A percentile compares a stretch with the other conserved stretches of the same genome.
These are phyloP conservation scores for Lanius ludovicianus DNA, from an alignment of 2,113 vertebrate species.

Conservation along the genomic window DNA sequence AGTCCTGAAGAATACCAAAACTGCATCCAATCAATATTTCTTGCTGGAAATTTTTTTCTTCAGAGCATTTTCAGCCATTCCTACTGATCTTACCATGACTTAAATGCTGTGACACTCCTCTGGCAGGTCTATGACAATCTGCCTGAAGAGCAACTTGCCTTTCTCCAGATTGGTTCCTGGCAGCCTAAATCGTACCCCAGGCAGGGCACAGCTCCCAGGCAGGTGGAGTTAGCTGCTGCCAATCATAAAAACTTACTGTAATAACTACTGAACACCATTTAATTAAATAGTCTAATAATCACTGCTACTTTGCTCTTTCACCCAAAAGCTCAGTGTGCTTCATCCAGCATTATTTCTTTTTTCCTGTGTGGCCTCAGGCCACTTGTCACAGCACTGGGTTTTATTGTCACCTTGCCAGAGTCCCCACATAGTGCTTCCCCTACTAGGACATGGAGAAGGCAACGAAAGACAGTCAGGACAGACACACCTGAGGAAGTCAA, in stretches of 20 bases:
- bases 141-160: background rate
- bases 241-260: background rate
- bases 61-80: background rate
- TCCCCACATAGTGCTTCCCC: rapidly evolving
- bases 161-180: background rate
- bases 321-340: background rate
- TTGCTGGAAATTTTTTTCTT: background rate
- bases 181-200: background rate
- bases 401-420: background rate
- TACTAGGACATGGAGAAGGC: rapidly evolving
- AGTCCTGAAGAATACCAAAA: background rate
- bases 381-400: background rate
- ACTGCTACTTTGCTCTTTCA: background rate
- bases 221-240: background rate
- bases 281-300: background rate
- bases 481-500: background rate
- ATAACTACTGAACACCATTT: background rate
- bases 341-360: background rate
- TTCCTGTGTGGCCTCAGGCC: background rate
- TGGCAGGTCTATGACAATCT: background rate
- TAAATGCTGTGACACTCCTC: background rate
- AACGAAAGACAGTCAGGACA: background rate
- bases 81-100: background rate
- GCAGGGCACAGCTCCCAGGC: background rate
- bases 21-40: background rate